A percentile compares a stretch with the other conserved stretches of the same genome.
phyloP scores from a whole-genome alignment of 2,113 vertebrate genomes.

The Laticauda laticaudata region DNA sequence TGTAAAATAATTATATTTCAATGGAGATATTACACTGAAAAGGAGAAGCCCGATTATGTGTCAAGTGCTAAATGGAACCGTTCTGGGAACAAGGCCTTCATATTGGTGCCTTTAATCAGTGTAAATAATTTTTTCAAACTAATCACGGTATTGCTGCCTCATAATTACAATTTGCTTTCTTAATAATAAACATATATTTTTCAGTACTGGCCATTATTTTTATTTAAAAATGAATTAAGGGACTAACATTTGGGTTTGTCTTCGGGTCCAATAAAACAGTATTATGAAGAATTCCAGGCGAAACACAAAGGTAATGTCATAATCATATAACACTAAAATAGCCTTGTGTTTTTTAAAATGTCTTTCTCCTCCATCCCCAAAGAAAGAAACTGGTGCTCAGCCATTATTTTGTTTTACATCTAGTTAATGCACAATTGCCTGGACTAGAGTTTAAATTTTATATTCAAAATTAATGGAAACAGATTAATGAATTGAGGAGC shows the following conservation, averaged over 20 bases:
- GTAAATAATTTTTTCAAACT: slow-evolving; percentile 73
- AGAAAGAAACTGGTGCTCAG: neutral
- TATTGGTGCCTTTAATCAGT: slow-evolving; percentile 78
- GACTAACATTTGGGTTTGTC: neutral
- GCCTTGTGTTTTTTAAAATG: neutral
- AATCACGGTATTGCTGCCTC: slow-evolving; percentile 70
- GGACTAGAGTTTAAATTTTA: neutral
- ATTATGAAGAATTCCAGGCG: slow-evolving; percentile 18
- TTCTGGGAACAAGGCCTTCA: slow-evolving; percentile 66
- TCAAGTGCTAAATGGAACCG: slow-evolving; percentile 80
- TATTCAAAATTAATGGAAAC: neutral
- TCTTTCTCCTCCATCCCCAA: neutral
- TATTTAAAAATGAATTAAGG: slow-evolving; percentile 55
- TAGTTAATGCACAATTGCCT: slow-evolving; percentile 9
- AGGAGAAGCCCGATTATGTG: slow-evolving; percentile 67
- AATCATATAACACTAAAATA: slow-evolving; percentile 5
- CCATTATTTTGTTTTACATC: neutral
- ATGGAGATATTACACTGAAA: slow-evolving; percentile 77
- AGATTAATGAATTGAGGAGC: neutral
- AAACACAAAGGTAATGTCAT: neutral
- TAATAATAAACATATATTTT: slow-evolving; percentile 70
- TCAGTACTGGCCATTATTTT: slow-evolving; percentile 53
- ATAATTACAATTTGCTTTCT: slow-evolving; percentile 68
- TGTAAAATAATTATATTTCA: slow-evolving; percentile 87
- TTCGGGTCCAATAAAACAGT: fast-evolving